Base-by-base conservation (phyloP, 2,113 vertebrate genomes). In the Macheiramphus alcinus region DNA sequence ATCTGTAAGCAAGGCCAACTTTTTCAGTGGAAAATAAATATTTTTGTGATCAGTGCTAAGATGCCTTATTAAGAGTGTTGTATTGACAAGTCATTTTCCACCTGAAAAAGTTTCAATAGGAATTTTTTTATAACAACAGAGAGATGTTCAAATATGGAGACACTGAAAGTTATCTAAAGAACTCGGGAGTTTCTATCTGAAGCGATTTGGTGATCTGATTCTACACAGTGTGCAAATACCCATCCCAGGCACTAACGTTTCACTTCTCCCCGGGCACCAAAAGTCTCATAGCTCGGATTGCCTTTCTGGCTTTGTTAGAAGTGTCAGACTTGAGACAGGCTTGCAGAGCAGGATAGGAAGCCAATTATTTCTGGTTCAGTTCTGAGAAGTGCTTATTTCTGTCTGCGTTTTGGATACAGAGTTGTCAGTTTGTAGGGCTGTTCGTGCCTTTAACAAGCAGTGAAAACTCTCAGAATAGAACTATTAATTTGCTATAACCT, bases 261-360 rank as follows among this genome's bases (percentile, higher is more conserved):
- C 14, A 0, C 42, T 40, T 55, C 25, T 94, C 26, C 11, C 40
- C 2, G 2, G 50, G 45, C 56, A 42, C 32, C 47, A 11, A 7
- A n/a, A 73, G 13, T 16, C 10, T 61, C 7, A 0, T 2, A 0
- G 10, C 63, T 53, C 4, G 1, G 7, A 7, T 32, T 48, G 38
- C 26, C 59, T 27, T 26, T 26, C 25, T 81, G 68, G 9, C 34
- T 52, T 68, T 31, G 36, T 53, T 32, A 6, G 11, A 42, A 26
- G 10, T 27, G 48, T 66, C 82, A 83, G 43, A 7, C 19, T 58
- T 29, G 70, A 83, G 86, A 26, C 45, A 36, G 67, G 52, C 32
- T 76, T 58, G 56, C 8, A 13, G 62, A 48, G 75, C 36, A 26
- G 81, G 18, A 4, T 17, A 32, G 53, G 79, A 53, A 88, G 34